These are phyloP conservation scores for Brachionus plicatilis DNA, from an alignment of 1,140 invertebrate species.

Conservation along the genomic window DNA sequence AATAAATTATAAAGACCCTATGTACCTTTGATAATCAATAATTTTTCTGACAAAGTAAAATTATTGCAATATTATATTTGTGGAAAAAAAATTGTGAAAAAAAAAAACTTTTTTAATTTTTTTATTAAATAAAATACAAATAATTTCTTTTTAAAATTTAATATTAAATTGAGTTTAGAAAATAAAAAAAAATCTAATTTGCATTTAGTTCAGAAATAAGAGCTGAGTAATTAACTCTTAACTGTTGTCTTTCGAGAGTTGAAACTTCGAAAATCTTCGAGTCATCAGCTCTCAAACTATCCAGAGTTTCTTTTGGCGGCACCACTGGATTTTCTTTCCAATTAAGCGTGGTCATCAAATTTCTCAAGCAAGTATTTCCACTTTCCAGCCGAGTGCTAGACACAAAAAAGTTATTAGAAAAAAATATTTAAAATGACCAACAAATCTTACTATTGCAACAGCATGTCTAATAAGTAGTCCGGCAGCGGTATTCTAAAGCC, in stretches of 20 bases:
- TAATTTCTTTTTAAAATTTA: conserved; percentile 1
- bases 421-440: background rate
- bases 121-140: background rate
- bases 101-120: background rate
- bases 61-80: no score
- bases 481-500: conserved; percentile 48
- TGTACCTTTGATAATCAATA: no score
- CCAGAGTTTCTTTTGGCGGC: background rate
- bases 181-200: conserved; percentile 14
- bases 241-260: conserved; percentile 33
- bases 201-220: conserved; percentile 3
- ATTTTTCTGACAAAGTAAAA: background rate
- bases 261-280: conserved; percentile 11
- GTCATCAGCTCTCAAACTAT: background rate
- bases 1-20: no score
- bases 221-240: conserved; percentile 25
- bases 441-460: conserved; percentile 41
- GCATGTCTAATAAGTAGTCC: conserved; percentile 49
- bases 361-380: background rate
- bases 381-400: conserved; percentile 13
- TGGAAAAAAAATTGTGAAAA: background rate
- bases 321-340: conserved; percentile 38
- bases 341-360: background rate
- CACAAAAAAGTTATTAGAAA: background rate
- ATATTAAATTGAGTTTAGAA: background rate